A percentile compares a stretch with the other conserved stretches of the same genome.
phyloP scores from a whole-genome alignment of 2,113 vertebrate genomes.

The Muscicapa adusta region DNA sequence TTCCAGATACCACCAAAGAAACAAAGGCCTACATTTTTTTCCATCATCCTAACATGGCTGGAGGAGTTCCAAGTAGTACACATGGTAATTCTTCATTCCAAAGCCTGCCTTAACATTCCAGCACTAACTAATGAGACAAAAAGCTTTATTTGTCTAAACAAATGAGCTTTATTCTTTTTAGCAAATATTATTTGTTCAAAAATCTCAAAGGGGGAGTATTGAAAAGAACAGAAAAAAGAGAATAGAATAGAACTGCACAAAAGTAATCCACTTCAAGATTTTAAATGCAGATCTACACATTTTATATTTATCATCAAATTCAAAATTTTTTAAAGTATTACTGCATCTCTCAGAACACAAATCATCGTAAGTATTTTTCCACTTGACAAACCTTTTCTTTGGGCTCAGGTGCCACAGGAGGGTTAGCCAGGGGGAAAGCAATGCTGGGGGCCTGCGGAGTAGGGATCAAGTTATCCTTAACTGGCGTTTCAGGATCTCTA shows the following conservation, averaged over 20 bases:
- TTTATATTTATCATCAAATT: neutral
- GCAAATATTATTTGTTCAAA: neutral
- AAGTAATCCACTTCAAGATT: neutral
- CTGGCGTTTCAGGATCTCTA: constrained; percentile 33
- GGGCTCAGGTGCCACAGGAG: constrained; percentile 80
- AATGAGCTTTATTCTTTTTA: neutral
- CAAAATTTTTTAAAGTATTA: neutral
- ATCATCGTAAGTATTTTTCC: neutral
- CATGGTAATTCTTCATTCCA: neutral
- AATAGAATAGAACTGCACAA: neutral
- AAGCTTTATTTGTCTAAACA: neutral
- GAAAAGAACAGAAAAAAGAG: neutral
- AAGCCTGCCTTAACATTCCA: neutral
- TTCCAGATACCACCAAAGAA: neutral
- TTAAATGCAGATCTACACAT: neutral
- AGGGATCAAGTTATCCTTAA: constrained; percentile 67
- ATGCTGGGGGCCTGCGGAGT: constrained; percentile 85
- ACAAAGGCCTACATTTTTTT: neutral
- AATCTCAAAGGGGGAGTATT: neutral
- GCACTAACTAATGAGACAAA: neutral
- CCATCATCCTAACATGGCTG: neutral
- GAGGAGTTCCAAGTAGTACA: neutral
- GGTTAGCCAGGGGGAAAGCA: constrained; percentile 86
- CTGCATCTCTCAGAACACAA: neutral
- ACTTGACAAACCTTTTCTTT: constrained; percentile 68